Conservation (phyloP, 2,113 vertebrate species). For the Neodontobutis hainanensis region DNA sequence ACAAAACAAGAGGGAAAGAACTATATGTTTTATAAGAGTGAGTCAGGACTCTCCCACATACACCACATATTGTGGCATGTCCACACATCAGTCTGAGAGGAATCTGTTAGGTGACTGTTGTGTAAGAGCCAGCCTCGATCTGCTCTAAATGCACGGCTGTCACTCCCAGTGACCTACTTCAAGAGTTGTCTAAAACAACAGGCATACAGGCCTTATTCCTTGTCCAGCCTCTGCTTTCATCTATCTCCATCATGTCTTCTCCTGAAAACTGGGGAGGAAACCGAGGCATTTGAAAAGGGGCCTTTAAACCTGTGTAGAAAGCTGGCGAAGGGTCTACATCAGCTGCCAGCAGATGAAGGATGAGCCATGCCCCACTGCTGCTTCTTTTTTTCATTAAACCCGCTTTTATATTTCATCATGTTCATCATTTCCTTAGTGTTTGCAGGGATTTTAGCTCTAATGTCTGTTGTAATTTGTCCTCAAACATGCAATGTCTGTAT, state of each 20-base stretch:
- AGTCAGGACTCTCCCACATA: not conserved
- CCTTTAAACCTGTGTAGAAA: conserved; percentile 39
- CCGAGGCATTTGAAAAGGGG: conserved; percentile 30
- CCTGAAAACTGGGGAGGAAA: conserved; percentile 18
- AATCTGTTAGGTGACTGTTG: conserved; percentile 23
- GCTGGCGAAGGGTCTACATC: not conserved
- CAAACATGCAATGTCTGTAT: not conserved
- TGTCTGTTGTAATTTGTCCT: not conserved
- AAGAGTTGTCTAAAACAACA: conserved; percentile 59
- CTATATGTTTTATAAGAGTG: not conserved
- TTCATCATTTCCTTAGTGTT: conserved; percentile 1
- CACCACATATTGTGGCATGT: not conserved
- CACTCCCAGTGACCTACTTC: conserved; percentile 72
- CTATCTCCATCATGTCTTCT: conserved; percentile 42
- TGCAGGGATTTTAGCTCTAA: conserved; percentile 2
- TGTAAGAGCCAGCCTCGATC: conserved; percentile 66
- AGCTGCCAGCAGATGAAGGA: conserved; percentile 22
- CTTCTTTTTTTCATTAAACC: not conserved
- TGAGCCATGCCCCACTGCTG: not conserved
- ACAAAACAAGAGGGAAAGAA: not conserved
- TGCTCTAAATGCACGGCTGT: conserved; percentile 62
- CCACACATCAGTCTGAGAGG: conserved; percentile 40
- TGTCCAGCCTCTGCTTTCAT: conserved; percentile 47
- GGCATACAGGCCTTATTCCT: conserved; percentile 28
- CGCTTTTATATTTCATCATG: not conserved